phyloP scores from a whole-genome alignment of 2,797 vertebrate species.

The Anguilla megastoma region DNA sequence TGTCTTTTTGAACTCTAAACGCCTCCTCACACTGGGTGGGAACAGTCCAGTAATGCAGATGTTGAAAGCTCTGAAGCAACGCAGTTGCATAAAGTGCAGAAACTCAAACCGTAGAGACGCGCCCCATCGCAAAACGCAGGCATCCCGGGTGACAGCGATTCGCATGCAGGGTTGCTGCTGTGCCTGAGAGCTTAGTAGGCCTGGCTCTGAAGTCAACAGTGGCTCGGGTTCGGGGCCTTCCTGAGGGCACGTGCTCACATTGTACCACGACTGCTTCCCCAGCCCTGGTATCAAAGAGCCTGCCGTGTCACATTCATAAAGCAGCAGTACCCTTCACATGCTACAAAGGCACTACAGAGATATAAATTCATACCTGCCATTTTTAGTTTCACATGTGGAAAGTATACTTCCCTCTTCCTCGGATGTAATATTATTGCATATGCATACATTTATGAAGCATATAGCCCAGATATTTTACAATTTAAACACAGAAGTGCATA shows the following conservation, averaged over 20 bases:
- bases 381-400: background rate
- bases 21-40: background rate
- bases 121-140: background rate
- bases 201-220: background rate
- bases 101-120: background rate
- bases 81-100: background rate
- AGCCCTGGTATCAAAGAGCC: background rate
- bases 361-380: background rate
- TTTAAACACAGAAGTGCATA: too few species aligned
- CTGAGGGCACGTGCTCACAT: background rate
- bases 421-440: background rate
- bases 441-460: background rate
- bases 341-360: background rate
- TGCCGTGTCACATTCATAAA: background rate
- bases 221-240: background rate
- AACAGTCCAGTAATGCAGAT: background rate
- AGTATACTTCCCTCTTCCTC: background rate
- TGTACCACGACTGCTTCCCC: background rate
- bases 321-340: background rate
- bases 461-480: too few species aligned
- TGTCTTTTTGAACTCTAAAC: background rate
- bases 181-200: background rate
- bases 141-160: background rate
- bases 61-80: constrained; percentile 1
- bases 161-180: background rate